Percentiles rank a stretch among this genome's conserved stretches.
Evolutionary conservation across 2,797 vertebrate genomes (phyloP).

Genomic region (Coregonus sp.): DNA sequence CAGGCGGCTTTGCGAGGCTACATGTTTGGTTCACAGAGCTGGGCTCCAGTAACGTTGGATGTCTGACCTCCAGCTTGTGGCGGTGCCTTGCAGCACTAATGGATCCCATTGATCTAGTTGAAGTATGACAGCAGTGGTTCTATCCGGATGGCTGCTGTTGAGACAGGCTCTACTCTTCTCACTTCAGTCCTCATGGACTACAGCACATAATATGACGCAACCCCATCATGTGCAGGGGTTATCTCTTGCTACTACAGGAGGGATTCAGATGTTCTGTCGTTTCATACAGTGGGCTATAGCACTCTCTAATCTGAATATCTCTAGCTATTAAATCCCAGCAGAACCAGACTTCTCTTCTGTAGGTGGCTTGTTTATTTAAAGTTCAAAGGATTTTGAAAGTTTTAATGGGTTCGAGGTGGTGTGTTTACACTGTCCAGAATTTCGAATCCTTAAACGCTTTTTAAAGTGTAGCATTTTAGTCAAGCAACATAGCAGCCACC

Average conservation of each 20-base stretch:
- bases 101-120: constrained; percentile 43
- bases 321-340: too few relatives aligned
- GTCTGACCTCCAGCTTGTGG: constrained; percentile 30
- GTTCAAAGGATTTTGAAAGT: too few relatives aligned
- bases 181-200: constrained; percentile 31
- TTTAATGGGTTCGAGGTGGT: too few relatives aligned
- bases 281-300: too few relatives aligned
- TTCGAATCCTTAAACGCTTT: background rate
- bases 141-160: background rate
- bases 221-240: too few relatives aligned
- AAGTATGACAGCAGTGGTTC: constrained; percentile 24
- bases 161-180: constrained; percentile 44
- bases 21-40: constrained; percentile 3
- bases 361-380: too few relatives aligned
- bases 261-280: too few relatives aligned
- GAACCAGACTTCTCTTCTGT: too few relatives aligned
- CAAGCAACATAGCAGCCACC: background rate
- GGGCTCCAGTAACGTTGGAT: constrained; percentile 20
- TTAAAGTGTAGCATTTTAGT: background rate
- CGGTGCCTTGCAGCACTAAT: constrained; percentile 39
- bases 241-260: too few relatives aligned
- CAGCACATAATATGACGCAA: background rate
- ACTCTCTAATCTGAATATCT: too few relatives aligned
- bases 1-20: too few relatives aligned
- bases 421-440: too few relatives aligned